phyloP scores from a whole-genome alignment of 2,113 vertebrate genomes.

The Lophius piscatorius region DNA sequence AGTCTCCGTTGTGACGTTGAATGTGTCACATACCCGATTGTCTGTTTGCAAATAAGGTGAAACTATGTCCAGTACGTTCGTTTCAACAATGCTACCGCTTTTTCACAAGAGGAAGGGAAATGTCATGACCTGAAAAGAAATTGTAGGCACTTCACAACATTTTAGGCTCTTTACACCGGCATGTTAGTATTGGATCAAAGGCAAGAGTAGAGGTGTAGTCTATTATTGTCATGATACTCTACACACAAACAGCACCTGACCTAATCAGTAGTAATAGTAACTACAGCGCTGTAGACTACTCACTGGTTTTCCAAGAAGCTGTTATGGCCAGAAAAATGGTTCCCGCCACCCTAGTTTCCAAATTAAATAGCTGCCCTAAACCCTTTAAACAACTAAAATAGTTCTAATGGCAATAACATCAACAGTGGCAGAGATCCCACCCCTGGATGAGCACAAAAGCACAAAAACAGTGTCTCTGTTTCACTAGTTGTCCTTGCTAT shows the following conservation, averaged over 20 bases:
- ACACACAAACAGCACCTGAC: no score
- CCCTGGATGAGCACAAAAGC: no score
- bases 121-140: conserved; percentile 33
- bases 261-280: no score
- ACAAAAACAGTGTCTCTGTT: no score
- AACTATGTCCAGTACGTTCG: conserved; percentile 26
- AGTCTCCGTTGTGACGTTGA: not conserved
- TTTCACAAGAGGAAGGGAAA: conserved; percentile 54
- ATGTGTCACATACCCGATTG: conserved; percentile 22
- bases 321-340: not conserved
- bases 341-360: not conserved
- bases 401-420: not conserved
- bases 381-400: no score
- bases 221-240: not conserved
- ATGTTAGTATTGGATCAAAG: not conserved
- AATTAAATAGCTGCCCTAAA: not conserved
- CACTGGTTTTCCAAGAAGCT: not conserved
- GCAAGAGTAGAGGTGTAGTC: not conserved
- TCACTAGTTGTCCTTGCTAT: no score
- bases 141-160: conserved; percentile 31
- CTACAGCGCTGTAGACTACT: no score
- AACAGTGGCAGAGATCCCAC: no score
- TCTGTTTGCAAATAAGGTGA: conserved; percentile 40
- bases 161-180: conserved; percentile 2
- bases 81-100: conserved; percentile 25